Base-by-base conservation (phyloP, 1,140 invertebrate genomes). In the Heliconius melpomene region DNA sequence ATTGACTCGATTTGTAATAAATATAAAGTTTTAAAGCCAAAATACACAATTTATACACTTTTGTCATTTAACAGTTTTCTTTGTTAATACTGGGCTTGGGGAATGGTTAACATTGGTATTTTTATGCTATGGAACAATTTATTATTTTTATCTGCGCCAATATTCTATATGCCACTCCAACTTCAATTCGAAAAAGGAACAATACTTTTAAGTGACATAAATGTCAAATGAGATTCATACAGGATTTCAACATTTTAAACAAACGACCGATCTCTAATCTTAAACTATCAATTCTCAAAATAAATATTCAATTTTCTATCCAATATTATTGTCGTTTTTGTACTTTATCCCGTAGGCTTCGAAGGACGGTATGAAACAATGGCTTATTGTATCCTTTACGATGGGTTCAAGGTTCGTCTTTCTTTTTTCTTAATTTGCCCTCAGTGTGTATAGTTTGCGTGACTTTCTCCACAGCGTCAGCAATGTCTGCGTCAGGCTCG, bases 361-460 rank as follows among this genome's bases (percentile, higher is more conserved):
- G 75, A 46, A 83, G 86, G 86, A 87, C 86, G 87, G 87, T 84
- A 85, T 85, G 78, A 83, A 81, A 79, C 74, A 81, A 72, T 78
- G 23, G 60, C 60, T 66, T 66, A 66, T 60, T 60, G n/a, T 66
- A 13, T 66, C 60, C 60, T 66, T 29, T 66, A 7, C 26, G 91
- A 97, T 97, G 90, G 90, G 50, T 88, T 91, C 88, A 94, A 79
- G 90, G 88, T 46, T 98, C 97, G 83, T 98, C 97, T 90, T 97
- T 97, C 92, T 97, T 97, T 90, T 98, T 98, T 83, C 98, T 95
- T 7, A 98, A 95, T 90, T 98, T 98, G 0, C 98, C 98, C 89
- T 99, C 98, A 11, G 97, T 97, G 91, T 98, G 98, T 86, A 99
- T 98, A 1, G 98, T 99, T 72, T 96, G 96, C 2, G 97, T 97